Base-by-base conservation (phyloP, 2,888 invertebrate species). In the Synanthedon tipuliformis region DNA sequence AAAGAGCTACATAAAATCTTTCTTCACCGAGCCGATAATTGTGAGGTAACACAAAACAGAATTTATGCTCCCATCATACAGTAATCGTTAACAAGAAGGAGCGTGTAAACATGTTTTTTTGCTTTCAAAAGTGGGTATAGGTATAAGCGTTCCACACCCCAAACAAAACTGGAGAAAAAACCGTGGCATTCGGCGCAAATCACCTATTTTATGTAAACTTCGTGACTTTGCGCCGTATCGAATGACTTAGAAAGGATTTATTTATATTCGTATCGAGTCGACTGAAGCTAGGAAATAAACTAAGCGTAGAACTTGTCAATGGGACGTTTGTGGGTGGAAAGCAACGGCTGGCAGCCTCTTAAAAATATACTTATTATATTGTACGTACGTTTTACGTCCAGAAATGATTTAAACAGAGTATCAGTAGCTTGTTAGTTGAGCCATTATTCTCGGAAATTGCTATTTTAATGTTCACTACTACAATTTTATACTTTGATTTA, bases 161-260 rank as follows among this genome's bases (percentile, higher is more conserved):
- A 65, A 65, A 67, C 61, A 64, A 69, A 71, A 71, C 59, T 59
- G 64, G 56, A 64, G 67, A 71, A 75, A 82, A 78, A 75, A 75
- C 72, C 71, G 66, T 73, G 75, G 78, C 73, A 75, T 83, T 83
- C 77, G 78, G 74, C 69, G 75, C 82, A 83, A 85, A 84, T 82
- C 82, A 78, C 79, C 75, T 81, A 84, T 81, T 86, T 87, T 85
- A 87, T 86, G 87, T 85, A 85, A 86, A 87, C 80, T 84, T 83
- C 87, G 87, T 87, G 87, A 86, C 87, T 87, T 71, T 73, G 69
- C 66, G 73, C 84, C 82, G 75, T 87, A 85, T 85, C 81, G 81
- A 81, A 86, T 84, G 85, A 78, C 81, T 85, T 84, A 82, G 76
- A 79, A 83, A 78, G 79, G 82, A 84, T 84, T 82, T 84, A 81